Conservation (phyloP, 2,888 invertebrate species). For the Lycaena phlaeas region DNA sequence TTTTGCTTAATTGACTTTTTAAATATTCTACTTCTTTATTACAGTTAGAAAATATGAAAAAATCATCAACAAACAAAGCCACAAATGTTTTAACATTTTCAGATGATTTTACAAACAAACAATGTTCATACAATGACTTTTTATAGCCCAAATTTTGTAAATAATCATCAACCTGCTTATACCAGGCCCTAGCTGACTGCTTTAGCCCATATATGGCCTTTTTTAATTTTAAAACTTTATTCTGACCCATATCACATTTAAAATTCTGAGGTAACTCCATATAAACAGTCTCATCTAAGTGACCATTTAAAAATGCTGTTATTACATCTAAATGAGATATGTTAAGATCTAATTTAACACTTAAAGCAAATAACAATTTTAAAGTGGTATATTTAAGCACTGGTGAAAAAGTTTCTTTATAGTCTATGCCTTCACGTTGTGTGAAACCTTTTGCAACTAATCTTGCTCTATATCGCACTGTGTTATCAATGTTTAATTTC, state of each 20-base stretch:
- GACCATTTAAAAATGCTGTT: constrained; percentile 20
- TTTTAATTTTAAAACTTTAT: constrained; percentile 22
- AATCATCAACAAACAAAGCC: constrained; percentile 24
- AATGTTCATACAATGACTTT: constrained; percentile 13
- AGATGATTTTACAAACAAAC: constrained; percentile 16
- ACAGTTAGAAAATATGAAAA: constrained; percentile 18
- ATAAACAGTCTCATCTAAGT: constrained; percentile 17
- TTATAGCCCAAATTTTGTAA: constrained; percentile 11
- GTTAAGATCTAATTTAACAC: constrained; percentile 16
- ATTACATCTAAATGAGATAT: constrained; percentile 17
- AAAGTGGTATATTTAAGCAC: constrained; percentile 18
- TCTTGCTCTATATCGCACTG: constrained; percentile 14
- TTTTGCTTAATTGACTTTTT: constrained; percentile 8
- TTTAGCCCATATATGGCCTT: constrained; percentile 20
- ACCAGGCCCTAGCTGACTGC: constrained; percentile 17
- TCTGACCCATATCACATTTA: constrained; percentile 11
- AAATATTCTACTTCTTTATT: constrained; percentile 10
- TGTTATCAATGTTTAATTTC: constrained; percentile 18
- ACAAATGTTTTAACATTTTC: constrained; percentile 17
- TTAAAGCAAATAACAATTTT: constrained; percentile 15
- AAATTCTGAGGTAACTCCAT: constrained; percentile 17
- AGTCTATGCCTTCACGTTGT: constrained; percentile 10
- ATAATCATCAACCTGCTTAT: constrained; percentile 11
- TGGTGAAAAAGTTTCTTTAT: constrained; percentile 20
- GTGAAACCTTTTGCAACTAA: constrained; percentile 15